Evolutionary conservation across 2,888 invertebrate species (phyloP).

Genomic region (Drosophila mettleri): DNA sequence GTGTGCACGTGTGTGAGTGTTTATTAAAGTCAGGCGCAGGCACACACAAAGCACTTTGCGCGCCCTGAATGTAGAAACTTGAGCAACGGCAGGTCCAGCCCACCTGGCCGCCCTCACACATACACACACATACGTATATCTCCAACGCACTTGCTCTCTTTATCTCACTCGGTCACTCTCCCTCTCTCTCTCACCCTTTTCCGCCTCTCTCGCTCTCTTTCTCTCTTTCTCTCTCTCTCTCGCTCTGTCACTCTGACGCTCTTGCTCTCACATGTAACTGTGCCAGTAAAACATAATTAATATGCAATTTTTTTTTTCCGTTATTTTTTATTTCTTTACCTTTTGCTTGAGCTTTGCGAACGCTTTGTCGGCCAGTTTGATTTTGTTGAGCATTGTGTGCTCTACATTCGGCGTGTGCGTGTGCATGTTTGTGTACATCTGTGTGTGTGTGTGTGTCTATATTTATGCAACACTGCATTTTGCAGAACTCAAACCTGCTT

Average conservation of each 20-base stretch:
- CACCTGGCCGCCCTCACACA: conserved; percentile 17
- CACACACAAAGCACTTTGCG: conserved; percentile 66
- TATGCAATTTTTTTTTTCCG: conserved; percentile 74
- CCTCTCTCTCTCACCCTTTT: not conserved
- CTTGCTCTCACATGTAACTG: conserved; percentile 60
- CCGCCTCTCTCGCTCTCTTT: not conserved
- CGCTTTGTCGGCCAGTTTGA: conserved; percentile 72
- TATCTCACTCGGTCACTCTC: not conserved
- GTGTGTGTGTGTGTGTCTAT: conserved; percentile 54
- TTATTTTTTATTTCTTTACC: conserved; percentile 57
- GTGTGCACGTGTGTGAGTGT: conserved; percentile 38
- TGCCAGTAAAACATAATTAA: conserved; percentile 80
- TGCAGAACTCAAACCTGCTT: conserved; percentile 74
- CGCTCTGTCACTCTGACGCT: not conserved
- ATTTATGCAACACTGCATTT: conserved; percentile 76
- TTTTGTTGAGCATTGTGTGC: conserved; percentile 51
- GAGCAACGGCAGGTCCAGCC: conserved; percentile 38
- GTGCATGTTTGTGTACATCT: conserved; percentile 3
- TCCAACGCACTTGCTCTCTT: not conserved
- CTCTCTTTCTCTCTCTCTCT: not conserved
- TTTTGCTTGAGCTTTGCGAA: conserved; percentile 52
- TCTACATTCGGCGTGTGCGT: conserved; percentile 7
- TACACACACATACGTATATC: conserved; percentile 12
- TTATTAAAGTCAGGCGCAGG: conserved; percentile 64
- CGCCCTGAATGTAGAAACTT: conserved; percentile 71